These are phyloP conservation scores for Oreochromis grahami DNA, from an alignment of 2,797 vertebrate genomes.

Conservation along the genomic window DNA sequence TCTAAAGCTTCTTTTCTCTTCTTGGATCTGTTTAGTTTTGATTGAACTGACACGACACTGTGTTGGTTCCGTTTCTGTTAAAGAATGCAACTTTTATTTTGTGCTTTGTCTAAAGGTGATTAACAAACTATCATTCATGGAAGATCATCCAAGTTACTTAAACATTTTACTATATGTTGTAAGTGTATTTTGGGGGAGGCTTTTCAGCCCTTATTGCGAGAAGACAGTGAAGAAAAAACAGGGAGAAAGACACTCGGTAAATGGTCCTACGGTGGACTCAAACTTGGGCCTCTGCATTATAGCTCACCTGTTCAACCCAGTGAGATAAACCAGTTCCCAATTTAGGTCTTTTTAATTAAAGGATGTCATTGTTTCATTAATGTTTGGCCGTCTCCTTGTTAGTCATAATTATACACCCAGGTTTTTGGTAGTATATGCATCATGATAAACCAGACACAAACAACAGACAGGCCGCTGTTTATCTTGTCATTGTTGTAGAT, in stretches of 20 bases:
- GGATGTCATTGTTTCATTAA: neutral
- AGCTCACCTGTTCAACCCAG: neutral
- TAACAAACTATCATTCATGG: neutral
- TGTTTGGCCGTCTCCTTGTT: neutral
- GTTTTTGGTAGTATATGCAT: neutral
- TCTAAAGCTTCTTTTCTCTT: constrained; percentile 12
- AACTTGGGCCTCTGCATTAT: neutral
- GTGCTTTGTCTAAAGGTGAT: neutral
- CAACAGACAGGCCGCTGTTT: neutral
- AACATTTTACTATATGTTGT: neutral
- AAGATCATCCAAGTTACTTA: neutral
- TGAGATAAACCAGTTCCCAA: neutral
- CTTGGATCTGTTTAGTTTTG: neutral
- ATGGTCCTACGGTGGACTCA: neutral
- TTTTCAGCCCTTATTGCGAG: neutral
- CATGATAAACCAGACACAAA: neutral
- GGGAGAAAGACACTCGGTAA: neutral
- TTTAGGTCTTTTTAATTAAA: neutral
- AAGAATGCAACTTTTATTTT: neutral
- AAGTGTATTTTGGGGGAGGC: neutral
- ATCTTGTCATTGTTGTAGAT: neutral
- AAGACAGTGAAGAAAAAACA: neutral
- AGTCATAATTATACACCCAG: neutral
- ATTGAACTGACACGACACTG: neutral
- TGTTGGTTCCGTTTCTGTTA: neutral